Conservation (phyloP, 1,140 invertebrate genomes). For the Hermatobates lingyangjiaoensis region DNA sequence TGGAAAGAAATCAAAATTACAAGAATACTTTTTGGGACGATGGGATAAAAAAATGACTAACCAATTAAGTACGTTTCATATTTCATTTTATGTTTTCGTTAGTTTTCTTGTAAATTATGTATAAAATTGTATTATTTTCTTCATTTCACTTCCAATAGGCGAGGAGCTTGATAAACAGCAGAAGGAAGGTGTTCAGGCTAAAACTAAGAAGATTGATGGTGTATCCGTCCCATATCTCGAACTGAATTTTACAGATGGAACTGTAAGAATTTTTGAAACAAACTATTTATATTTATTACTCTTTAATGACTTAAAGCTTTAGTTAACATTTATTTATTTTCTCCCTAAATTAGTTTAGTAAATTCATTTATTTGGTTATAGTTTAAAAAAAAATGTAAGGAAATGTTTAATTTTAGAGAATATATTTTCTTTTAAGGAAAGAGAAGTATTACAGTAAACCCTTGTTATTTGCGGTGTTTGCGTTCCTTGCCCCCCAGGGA, state of each 20-base stretch:
- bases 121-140: not conserved
- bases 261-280: constrained; percentile 27
- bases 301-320: too few species aligned
- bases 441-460: too few species aligned
- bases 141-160: constrained; percentile 9
- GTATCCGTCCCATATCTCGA: constrained; percentile 65
- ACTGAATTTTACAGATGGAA: constrained; percentile 57
- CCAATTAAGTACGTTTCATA: constrained; percentile 24
- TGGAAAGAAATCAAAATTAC: constrained; percentile 55
- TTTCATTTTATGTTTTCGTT: not conserved
- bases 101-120: not conserved
- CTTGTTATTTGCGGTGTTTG: too few species aligned
- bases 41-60: constrained; percentile 36
- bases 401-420: too few species aligned
- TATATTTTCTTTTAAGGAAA: too few species aligned
- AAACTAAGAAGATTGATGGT: constrained; percentile 53
- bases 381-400: too few species aligned
- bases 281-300: too few species aligned
- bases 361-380: too few species aligned
- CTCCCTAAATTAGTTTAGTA: too few species aligned
- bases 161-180: constrained; percentile 15
- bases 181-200: constrained; percentile 10
- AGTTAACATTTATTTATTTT: too few species aligned
- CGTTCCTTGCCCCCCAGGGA: too few species aligned
- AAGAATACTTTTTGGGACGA: constrained; percentile 64